A percentile compares a stretch with the other conserved stretches of the same genome.
Conservation (phyloP, 2,113 vertebrate species). For the Martes martes region DNA sequence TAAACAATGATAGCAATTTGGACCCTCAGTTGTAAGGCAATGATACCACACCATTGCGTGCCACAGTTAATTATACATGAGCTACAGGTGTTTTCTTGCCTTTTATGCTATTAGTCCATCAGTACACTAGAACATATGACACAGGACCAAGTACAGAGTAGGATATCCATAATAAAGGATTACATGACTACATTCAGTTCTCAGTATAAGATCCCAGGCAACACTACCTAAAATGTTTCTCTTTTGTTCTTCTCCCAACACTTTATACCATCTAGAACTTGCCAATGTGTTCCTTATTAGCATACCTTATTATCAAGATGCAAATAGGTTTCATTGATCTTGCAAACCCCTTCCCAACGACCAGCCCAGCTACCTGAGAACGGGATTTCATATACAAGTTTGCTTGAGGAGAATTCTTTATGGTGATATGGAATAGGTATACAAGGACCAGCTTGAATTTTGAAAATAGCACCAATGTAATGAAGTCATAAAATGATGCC, state of each 20-base stretch:
- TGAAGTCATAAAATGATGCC: constrained; percentile 4
- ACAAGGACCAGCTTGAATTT: not conserved
- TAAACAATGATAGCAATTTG: not conserved
- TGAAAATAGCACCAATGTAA: not conserved
- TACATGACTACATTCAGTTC: not conserved
- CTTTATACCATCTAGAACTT: not conserved
- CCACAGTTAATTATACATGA: not conserved
- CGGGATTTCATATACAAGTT: not conserved
- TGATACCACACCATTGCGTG: not conserved
- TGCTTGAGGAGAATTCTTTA: not conserved
- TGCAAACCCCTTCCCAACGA: not conserved
- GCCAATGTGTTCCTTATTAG: not conserved
- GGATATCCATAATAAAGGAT: not conserved
- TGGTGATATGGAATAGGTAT: not conserved
- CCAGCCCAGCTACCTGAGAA: not conserved
- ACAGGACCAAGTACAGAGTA: not conserved
- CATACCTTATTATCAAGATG: not conserved
- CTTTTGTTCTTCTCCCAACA: not conserved
- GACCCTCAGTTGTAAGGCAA: not conserved
- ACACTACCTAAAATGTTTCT: not conserved
- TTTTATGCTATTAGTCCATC: not conserved
- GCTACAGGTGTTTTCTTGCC: not conserved
- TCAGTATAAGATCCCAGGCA: not conserved
- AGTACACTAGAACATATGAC: not conserved
- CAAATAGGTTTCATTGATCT: not conserved